Evolutionary conservation across 2,113 vertebrate genomes (phyloP).

Genomic region (Chaetops frenatus): DNA sequence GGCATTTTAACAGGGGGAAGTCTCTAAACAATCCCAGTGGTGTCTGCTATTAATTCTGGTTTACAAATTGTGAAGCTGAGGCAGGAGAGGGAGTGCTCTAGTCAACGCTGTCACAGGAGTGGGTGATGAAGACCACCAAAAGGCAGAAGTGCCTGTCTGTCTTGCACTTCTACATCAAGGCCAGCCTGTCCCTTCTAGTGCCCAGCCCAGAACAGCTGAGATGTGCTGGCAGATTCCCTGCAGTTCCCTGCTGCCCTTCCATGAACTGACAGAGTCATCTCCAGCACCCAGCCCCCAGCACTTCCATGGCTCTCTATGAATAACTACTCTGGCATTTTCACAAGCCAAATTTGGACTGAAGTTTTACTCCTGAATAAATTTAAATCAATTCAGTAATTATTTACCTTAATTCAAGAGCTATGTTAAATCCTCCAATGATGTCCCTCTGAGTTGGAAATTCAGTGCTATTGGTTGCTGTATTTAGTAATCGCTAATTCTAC

Average conservation of each 20-base stretch:
- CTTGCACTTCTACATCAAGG: background rate
- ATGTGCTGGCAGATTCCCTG: fast-evolving
- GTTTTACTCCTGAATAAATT: background rate
- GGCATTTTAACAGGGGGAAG: background rate
- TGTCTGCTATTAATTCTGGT: background rate
- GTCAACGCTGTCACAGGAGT: fast-evolving
- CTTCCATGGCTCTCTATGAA: fast-evolving
- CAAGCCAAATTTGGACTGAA: background rate
- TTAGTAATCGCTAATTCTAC: background rate
- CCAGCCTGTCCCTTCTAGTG: background rate
- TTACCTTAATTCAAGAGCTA: background rate
- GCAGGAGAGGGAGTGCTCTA: fast-evolving
- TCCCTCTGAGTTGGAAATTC: background rate
- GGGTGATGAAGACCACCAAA: background rate
- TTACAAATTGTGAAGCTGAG: background rate
- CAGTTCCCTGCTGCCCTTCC: background rate
- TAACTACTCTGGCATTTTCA: background rate
- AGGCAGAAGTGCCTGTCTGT: background rate
- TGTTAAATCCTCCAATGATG: background rate
- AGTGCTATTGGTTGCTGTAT: background rate
- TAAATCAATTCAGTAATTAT: background rate
- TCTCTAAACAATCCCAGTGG: background rate
- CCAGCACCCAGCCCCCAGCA: too few relatives aligned
- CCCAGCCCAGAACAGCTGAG: background rate
- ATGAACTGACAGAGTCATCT: fast-evolving